phyloP scores from a whole-genome alignment of 2,113 vertebrate genomes.

The Phylloscopus whistleri region DNA sequence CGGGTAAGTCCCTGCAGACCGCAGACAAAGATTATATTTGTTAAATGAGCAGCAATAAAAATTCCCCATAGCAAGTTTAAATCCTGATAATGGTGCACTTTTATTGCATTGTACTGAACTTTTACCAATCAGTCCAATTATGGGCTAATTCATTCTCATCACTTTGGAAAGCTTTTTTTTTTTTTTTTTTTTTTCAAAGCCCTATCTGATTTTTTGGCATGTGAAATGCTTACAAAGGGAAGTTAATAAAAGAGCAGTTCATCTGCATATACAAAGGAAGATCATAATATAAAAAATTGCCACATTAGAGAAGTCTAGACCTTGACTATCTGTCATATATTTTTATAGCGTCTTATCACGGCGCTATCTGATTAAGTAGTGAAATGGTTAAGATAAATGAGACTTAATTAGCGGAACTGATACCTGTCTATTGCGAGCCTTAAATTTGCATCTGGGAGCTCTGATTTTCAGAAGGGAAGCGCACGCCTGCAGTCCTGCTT shows the following conservation, averaged over 20 bases:
- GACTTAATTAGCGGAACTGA: conserved; percentile 49
- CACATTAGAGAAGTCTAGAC: conserved; percentile 61
- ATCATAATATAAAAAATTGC: conserved; percentile 56
- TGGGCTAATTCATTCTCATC: conserved; percentile 51
- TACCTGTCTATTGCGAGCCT: conserved; percentile 25
- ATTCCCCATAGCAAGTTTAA: conserved; percentile 5
- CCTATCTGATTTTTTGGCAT: conserved; percentile 57
- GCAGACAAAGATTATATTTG: not conserved
- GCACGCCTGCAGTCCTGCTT: not conserved
- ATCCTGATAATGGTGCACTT: conserved; percentile 32
- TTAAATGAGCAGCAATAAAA: conserved; percentile 22
- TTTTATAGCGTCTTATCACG: conserved; percentile 39
- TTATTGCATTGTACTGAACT: conserved; percentile 41
- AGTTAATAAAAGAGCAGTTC: conserved; percentile 57
- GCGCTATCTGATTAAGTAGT: conserved; percentile 53
- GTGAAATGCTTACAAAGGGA: conserved; percentile 61
- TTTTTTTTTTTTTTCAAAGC: conserved; percentile 15
- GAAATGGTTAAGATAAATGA: conserved; percentile 66
- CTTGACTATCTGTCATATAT: conserved; percentile 62
- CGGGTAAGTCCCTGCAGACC: not conserved
- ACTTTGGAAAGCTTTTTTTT: not conserved
- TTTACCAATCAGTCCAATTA: conserved; percentile 59
- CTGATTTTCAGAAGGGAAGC: not conserved
- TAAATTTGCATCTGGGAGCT: conserved; percentile 13
- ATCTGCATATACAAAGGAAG: conserved; percentile 56